phyloP scores from a whole-genome alignment of 2,797 vertebrate genomes.

The Microhierax caerulescens region DNA sequence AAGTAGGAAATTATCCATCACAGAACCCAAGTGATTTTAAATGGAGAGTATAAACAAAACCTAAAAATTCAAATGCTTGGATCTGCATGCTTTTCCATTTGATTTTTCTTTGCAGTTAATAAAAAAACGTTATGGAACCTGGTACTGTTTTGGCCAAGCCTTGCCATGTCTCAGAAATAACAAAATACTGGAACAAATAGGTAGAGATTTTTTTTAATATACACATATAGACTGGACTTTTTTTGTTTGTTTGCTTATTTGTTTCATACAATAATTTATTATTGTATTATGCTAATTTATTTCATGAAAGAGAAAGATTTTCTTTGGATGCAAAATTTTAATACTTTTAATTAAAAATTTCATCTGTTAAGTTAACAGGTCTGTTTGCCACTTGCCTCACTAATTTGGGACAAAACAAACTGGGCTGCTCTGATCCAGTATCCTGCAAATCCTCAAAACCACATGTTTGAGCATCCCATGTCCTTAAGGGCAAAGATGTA shows the following conservation, averaged over 20 bases:
- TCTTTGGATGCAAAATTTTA: neutral
- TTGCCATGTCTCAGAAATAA: neutral
- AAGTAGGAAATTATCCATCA: neutral
- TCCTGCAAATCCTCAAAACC: neutral
- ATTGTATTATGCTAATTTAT: too few species aligned
- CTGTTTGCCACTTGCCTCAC: neutral
- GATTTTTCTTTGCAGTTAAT: neutral
- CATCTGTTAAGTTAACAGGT: neutral
- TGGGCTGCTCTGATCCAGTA: neutral
- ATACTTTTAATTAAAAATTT: too few species aligned
- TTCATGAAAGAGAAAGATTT: neutral
- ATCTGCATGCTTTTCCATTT: neutral
- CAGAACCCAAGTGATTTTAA: neutral
- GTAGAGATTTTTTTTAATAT: neutral
- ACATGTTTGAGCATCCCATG: neutral
- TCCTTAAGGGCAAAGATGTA: neutral
- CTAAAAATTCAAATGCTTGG: neutral
- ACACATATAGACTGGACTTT: rapidly evolving
- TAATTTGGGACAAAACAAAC: neutral
- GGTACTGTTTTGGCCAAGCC: neutral
- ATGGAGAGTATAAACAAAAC: neutral
- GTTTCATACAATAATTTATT: neutral
- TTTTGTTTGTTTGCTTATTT: neutral
- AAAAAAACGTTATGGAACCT: neutral
- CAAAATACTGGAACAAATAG: neutral